Conservation (phyloP, 2,888 invertebrate species). For the Zygaena filipendulae region DNA sequence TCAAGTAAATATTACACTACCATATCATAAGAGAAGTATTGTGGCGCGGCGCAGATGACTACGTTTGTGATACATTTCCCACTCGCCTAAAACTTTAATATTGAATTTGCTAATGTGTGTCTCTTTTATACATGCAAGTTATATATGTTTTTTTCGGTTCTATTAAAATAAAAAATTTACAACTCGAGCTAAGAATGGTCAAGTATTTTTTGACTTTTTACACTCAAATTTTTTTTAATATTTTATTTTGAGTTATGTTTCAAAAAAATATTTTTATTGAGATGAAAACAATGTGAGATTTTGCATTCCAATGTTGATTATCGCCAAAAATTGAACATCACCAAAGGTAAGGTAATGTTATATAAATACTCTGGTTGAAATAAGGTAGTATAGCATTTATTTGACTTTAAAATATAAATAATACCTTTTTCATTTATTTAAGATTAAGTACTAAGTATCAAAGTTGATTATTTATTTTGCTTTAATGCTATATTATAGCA, state of each 20-base stretch:
- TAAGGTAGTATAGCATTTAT: constrained; percentile 71
- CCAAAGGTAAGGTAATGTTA: constrained; percentile 61
- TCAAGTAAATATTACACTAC: constrained; percentile 72
- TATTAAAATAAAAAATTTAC: constrained; percentile 27
- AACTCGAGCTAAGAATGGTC: constrained; percentile 68
- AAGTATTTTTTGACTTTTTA: constrained; percentile 71
- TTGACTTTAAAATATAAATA: constrained; percentile 41
- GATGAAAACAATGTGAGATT: constrained; percentile 41
- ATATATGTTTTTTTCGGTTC: constrained; percentile 55
- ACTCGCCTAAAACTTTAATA: too few species aligned
- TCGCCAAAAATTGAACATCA: constrained; percentile 49
- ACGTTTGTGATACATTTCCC: constrained; percentile 31
- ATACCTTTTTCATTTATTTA: constrained; percentile 24
- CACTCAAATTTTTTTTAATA: constrained; percentile 62
- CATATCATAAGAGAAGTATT: constrained; percentile 56
- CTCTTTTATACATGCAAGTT: constrained; percentile 26
- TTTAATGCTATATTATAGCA: too few species aligned
- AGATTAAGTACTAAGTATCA: too few species aligned
- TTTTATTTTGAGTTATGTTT: constrained; percentile 44
- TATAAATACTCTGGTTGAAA: constrained; percentile 42
- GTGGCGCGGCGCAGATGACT: constrained; percentile 29
- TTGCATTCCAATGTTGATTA: constrained; percentile 59
- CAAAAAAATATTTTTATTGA: constrained; percentile 31
- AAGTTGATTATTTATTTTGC: too few species aligned
- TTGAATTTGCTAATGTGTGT: constrained; percentile 30